Evolutionary conservation across 2,888 invertebrate species (phyloP), one percentile per base, ranked within the genome.

Genomic region (Coremacera marginata): DNA sequence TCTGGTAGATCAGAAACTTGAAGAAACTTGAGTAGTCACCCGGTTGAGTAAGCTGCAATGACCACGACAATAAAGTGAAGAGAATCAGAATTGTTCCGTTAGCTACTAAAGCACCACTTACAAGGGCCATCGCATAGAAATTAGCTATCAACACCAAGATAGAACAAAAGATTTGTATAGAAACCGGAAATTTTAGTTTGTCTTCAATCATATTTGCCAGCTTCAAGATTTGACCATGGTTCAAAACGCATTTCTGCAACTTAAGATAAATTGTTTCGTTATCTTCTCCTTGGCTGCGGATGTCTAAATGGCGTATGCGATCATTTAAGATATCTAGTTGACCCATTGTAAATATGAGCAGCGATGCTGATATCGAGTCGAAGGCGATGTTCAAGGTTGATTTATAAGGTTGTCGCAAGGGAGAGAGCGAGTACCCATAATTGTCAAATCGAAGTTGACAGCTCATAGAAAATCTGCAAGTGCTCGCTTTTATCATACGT

Each of bases 81-180:
- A n/a, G n/a, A 65, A 11, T 27, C 52, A 27, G n/a, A 1, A 37
- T 31, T 16, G 8, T 57, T 31, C 27, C 9, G 34, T 27, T 11
- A 44, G 1, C 11, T 7, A 1, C 0, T 51, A n/a, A n/a, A n/a
- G n/a, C n/a, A n/a, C n/a, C n/a, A 82, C 85, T 78, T 57, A 85
- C 86, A 76, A 84, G 60, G 0, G 86, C 84, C 51, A 86, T 80
- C 37, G 82, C 82, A 80, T 85, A 86, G 25, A 86, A 87, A 49
- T 84, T 86, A 14, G 84, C 81, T 0, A 84, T 83, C 7, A 87
- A 37, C 0, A 86, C 86, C 25, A 83, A 67, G 8, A 86, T 79
- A 0, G 86, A 86, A 74, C 83, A 84, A 5, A 85, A 82, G 9
- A 86, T 82, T 62, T 86, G 87, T 3, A 80, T 55, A 4, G 86